Conservation (phyloP, 2,888 invertebrate genomes). For the Drosophila merina region DNA sequence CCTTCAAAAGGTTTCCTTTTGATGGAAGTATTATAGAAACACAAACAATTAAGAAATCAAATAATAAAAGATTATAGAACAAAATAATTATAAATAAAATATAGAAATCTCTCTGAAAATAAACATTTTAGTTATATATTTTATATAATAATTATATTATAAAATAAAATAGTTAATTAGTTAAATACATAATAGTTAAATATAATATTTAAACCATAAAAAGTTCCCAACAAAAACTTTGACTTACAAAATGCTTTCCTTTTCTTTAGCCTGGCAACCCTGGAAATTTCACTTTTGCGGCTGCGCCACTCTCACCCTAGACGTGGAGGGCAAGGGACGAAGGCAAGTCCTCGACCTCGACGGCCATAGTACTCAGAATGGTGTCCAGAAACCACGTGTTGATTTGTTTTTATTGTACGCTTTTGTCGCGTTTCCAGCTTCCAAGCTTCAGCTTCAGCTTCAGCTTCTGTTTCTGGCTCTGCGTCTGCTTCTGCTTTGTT, state of each 20-base stretch:
- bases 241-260: neutral
- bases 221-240: no score
- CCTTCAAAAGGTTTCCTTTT: no score
- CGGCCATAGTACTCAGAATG: constrained; percentile 29
- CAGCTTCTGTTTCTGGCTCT: constrained; percentile 45
- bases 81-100: no score
- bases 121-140: no score
- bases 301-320: constrained; percentile 15
- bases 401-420: constrained; percentile 83
- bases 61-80: no score
- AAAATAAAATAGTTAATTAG: no score
- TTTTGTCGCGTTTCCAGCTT: constrained; percentile 48
- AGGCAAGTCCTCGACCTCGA: constrained; percentile 28
- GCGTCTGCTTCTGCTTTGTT: neutral
- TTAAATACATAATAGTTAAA: no score
- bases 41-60: no score
- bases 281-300: constrained; percentile 9
- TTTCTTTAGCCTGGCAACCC: neutral
- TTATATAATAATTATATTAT: no score
- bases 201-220: no score
- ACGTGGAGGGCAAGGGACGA: neutral
- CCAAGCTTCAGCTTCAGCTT: constrained; percentile 42
- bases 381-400: constrained; percentile 82
- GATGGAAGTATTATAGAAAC: no score
- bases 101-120: no score